Conservation (phyloP, 2,797 vertebrate species). For the Cynodonichthys magdalenae region DNA sequence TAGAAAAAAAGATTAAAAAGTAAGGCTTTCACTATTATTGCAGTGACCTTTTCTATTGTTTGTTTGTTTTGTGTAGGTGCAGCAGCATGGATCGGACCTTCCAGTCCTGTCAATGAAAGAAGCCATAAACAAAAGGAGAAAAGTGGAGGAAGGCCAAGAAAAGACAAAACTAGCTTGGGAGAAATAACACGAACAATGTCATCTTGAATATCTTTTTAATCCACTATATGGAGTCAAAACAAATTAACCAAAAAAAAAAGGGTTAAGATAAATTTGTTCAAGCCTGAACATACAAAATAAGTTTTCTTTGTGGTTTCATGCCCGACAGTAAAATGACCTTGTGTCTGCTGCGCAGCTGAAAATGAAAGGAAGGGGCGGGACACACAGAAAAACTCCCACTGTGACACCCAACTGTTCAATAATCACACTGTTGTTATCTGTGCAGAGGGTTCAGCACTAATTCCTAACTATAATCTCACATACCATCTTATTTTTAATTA, state of each 20-base stretch:
- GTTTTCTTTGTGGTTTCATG: slow-evolving; percentile 3
- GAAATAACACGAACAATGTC: slow-evolving; percentile 64
- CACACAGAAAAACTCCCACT: slow-evolving; percentile 12
- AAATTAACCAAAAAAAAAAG: neutral
- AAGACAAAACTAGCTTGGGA: slow-evolving; percentile 43
- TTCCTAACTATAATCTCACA: slow-evolving; percentile 14
- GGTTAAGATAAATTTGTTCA: neutral
- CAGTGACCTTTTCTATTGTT: neutral
- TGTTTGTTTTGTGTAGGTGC: slow-evolving; percentile 44
- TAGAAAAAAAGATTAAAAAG: no score
- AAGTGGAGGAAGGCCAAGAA: slow-evolving; percentile 14
- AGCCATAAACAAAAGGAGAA: slow-evolving; percentile 36
- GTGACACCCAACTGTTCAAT: slow-evolving; percentile 53
- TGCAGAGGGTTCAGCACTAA: slow-evolving; percentile 14
- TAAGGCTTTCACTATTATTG: neutral
- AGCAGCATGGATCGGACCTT: slow-evolving; percentile 49
- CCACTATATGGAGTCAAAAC: neutral
- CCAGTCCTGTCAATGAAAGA: slow-evolving; percentile 35
- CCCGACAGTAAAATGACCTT: slow-evolving; percentile 9
- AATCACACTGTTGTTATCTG: slow-evolving; percentile 47
- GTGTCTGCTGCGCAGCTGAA: slow-evolving; percentile 22
- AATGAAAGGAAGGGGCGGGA: slow-evolving; percentile 12
- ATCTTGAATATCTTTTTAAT: slow-evolving; percentile 47
- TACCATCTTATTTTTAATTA: slow-evolving; percentile 26
- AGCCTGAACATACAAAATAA: slow-evolving; percentile 20